Percentiles rank a stretch among this genome's conserved stretches.
These are phyloP conservation scores for Anorthoa munda DNA, from an alignment of 2,888 invertebrate genomes.

Conservation along the genomic window DNA sequence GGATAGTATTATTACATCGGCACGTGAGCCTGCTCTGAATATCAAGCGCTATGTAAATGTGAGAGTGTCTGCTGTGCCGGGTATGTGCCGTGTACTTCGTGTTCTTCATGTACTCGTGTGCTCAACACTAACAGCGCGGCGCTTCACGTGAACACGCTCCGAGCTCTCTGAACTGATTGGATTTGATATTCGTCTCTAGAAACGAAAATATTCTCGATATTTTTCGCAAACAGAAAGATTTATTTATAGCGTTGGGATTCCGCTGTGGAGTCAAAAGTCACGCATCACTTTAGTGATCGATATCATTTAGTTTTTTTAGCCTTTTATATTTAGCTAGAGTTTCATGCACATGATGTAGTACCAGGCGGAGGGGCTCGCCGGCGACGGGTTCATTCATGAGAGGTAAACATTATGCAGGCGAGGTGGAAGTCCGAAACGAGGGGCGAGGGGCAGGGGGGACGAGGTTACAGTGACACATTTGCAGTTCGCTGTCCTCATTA, in stretches of 20 bases:
- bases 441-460: background rate
- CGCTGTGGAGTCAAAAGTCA: background rate
- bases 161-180: conserved; percentile 30
- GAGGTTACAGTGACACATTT: conserved; percentile 68
- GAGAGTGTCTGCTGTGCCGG: conserved; percentile 1
- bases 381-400: conserved; percentile 61
- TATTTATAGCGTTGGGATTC: conserved; percentile 26
- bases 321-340: background rate
- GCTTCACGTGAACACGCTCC: conserved; percentile 22
- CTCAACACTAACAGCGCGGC: background rate
- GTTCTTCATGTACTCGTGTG: background rate
- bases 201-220: conserved; percentile 26
- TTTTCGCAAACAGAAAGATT: conserved; percentile 24
- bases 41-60: conserved; percentile 38
- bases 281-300: conserved; percentile 2
- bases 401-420: conserved; percentile 65
- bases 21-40: conserved; percentile 35
- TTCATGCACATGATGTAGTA: conserved; percentile 41
- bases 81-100: background rate
- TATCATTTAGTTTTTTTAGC: background rate
- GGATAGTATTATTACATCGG: conserved; percentile 23
- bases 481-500: conserved; percentile 70
- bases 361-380: background rate
- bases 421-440: background rate
- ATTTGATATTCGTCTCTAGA: conserved; percentile 33